Evolutionary conservation across 2,888 invertebrate species (phyloP).

Genomic region (Dasypogon diadema): DNA sequence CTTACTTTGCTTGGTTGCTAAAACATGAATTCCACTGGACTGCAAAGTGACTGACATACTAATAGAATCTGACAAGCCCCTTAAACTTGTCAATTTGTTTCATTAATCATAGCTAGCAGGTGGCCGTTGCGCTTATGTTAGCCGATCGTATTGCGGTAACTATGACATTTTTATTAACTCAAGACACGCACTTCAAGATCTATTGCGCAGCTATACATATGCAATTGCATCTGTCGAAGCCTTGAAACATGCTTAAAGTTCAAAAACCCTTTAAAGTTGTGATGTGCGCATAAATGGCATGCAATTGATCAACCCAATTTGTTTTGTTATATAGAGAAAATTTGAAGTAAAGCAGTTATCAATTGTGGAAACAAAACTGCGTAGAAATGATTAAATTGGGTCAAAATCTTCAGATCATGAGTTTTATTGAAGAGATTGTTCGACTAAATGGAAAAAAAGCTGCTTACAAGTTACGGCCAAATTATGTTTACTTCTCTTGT

Average conservation of each 20-base stretch:
- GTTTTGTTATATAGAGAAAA: slow-evolving; percentile 2
- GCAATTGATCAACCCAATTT: slow-evolving; percentile 29
- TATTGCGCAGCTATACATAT: slow-evolving; percentile 36
- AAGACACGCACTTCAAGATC: slow-evolving; percentile 22
- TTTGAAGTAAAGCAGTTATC: slow-evolving; percentile 1
- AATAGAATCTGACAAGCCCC: slow-evolving; percentile 45
- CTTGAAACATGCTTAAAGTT: slow-evolving; percentile 46
- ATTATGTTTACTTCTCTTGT: too few species aligned
- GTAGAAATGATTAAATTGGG: slow-evolving; percentile 31
- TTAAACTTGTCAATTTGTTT: slow-evolving; percentile 48
- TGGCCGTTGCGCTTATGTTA: slow-evolving; percentile 17
- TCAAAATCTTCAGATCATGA: slow-evolving; percentile 30
- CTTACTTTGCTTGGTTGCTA: background rate
- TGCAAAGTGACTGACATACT: slow-evolving; percentile 35
- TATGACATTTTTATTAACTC: slow-evolving; percentile 44
- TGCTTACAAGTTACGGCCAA: too few species aligned
- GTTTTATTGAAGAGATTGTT: too few species aligned
- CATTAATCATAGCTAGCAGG: slow-evolving; percentile 44
- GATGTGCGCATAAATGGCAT: background rate
- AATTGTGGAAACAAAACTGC: slow-evolving; percentile 11
- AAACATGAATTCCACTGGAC: slow-evolving; percentile 12
- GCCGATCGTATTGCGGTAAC: slow-evolving; percentile 1
- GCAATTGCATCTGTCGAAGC: slow-evolving; percentile 30
- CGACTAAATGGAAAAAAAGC: too few species aligned
- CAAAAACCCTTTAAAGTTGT: slow-evolving; percentile 37